Evolutionary conservation across 2,888 invertebrate species (phyloP), one percentile per base, ranked within the genome.

Genomic region (Chymomyza procnemis): DNA sequence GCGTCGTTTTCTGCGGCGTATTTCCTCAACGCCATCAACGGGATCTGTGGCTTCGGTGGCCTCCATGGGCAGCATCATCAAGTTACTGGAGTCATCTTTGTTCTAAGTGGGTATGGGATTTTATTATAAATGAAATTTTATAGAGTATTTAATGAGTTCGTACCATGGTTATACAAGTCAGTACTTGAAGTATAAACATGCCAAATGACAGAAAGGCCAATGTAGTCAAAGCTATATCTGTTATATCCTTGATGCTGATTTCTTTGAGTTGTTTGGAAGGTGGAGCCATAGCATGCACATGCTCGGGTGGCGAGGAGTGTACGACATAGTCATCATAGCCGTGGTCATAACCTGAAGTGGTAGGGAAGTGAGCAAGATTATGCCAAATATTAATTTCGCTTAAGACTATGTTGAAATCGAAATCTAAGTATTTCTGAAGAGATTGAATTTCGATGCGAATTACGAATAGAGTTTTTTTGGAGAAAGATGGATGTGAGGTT

Each of bases 161-260:
- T 87, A 91, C 91, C 90, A 90, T 89, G n/a, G 90, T 90, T 18
- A 95, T 94, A 85, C 95, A 95, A 94, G 96, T 94, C 8, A 96
- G 92, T 14, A 96, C 93, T 89, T 96, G 96, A 56, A 96, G 92
- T 14, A 95, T 92, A 79, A 96, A 96, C 92, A 96, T 93, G 34
- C 95, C 95, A 80, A 96, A 96, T 0, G 96, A 95, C 9, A 96
- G 89, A 85, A 95, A 96, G 0, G 96, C 96, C 47, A 96, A 92
- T 0, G 96, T 96, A 0, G 96, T 96, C 22, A 96, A 91, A 0
- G 96, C 95, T 69, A 96, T 94, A 70, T 96, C 96, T 79, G 96
- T 95, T 48, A 96, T 92, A 78, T 96, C 90, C 65, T 93, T 93
- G 22, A 96, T 89, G 0, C 94, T 93, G 21, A 96, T 92, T 8